Evolutionary conservation across 2,888 invertebrate genomes (phyloP), one percentile per base, ranked within the genome.

Genomic region (Phaonia tiefii): DNA sequence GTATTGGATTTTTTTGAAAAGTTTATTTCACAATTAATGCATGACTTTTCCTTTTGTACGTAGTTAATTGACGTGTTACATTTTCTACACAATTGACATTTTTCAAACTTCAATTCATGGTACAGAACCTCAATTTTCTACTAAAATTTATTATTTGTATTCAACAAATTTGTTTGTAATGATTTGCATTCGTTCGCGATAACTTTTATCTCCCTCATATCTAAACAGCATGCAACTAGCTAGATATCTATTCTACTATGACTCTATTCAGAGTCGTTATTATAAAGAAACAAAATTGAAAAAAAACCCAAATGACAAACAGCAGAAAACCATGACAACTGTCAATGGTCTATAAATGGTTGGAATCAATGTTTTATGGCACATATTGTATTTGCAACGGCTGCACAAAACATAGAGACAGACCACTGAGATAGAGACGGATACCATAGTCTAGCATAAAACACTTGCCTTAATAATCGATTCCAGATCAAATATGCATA

Each of bases 281-380:
- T 22, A 11, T 25, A 58, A 37, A 42, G 58, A 7, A 15, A 15
- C 66, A 58, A 49, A 49, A 22, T 1, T 31, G 44, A 42, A 70
- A 42, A 56, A 20, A 44, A 15, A 1, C 22, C 44, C 13, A 63
- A 13, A 0, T 11, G 31, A 31, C 31, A 31, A 46, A n/a, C 63
- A 51, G 54, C 51, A 63, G 20, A 11, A 73, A 76, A 46, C 56
- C 56, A 73, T 73, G 70, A 76, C 76, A 80, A 74, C 70, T 76
- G 73, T 76, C 80, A 70, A 66, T 74, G 73, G 69, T 20, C 76
- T 74, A 54, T 66, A 80, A 76, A 80, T 76, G 75, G 75, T 65
- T 65, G 22, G 63, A 63, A 80, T 76, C 69, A 70, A 72, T 80
- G 67, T 75, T 71, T 66, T 31, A 60, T 75, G 67, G 60, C 75